Conservation (phyloP, 2,888 invertebrate species). For the Pegoplata infirma region DNA sequence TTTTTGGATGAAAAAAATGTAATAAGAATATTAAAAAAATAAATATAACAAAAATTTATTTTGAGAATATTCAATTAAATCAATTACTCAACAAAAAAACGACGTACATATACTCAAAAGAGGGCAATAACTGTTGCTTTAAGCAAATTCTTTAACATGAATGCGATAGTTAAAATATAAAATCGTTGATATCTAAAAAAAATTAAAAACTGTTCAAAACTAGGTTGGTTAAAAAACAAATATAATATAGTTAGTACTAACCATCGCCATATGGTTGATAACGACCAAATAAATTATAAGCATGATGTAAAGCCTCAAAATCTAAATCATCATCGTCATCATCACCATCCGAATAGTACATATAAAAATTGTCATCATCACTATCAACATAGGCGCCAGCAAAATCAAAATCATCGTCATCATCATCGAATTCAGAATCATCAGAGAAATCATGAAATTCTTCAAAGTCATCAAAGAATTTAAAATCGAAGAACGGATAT, state of each 20-base stretch:
- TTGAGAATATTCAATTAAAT: too few species aligned
- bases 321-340: neutral
- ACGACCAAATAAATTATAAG: neutral
- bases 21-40: too few species aligned
- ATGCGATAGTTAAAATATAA: neutral
- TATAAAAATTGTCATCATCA: constrained; percentile 10
- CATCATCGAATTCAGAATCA: neutral
- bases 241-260: neutral
- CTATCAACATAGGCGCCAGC: neutral
- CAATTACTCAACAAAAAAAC: too few species aligned
- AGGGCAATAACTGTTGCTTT: neutral
- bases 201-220: neutral
- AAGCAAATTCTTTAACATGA: neutral
- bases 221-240: neutral
- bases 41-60: too few species aligned
- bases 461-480: neutral
- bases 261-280: neutral
- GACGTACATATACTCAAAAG: neutral
- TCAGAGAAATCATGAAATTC: neutral
- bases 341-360: constrained; percentile 19
- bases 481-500: neutral
- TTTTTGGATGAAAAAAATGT: too few species aligned
- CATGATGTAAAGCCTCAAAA: neutral
- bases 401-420: neutral
- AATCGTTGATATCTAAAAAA: neutral